Evolutionary conservation across 2,797 vertebrate species (phyloP).

Genomic region (Spinus olivaceus): DNA sequence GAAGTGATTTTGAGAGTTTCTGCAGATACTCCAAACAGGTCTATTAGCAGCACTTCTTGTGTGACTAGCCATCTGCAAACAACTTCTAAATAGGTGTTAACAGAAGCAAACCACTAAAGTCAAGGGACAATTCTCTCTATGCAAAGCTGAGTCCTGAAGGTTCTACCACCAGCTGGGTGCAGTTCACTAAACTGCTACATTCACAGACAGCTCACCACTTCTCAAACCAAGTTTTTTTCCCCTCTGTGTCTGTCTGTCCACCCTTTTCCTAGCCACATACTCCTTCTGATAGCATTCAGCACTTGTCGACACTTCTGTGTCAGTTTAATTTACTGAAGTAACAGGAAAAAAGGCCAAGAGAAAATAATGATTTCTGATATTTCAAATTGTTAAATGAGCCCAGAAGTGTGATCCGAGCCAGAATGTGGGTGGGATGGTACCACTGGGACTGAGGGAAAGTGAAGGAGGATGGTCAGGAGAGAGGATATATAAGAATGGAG

Average conservation of each 20-base stretch:
- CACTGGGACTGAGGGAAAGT: background rate
- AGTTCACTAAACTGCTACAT: background rate
- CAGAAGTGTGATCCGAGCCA: background rate
- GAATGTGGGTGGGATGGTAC: background rate
- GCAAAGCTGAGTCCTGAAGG: background rate
- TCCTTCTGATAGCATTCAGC: background rate
- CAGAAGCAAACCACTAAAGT: background rate
- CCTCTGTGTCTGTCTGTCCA: background rate
- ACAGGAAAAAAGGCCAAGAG: background rate
- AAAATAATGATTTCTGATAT: background rate
- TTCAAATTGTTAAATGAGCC: background rate
- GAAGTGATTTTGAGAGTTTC: background rate
- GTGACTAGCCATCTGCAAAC: background rate
- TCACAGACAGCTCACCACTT: background rate
- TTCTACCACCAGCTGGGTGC: background rate
- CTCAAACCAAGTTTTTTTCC: background rate
- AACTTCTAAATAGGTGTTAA: background rate
- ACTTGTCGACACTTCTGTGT: background rate
- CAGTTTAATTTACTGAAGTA: background rate
- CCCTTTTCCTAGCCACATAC: background rate
- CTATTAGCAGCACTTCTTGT: background rate
- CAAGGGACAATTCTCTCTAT: background rate
- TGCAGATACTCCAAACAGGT: background rate
- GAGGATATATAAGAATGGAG: background rate
- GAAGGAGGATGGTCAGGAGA: background rate